Conservation (phyloP, 2,888 invertebrate species). For the Rhorus exstirpatorius region DNA sequence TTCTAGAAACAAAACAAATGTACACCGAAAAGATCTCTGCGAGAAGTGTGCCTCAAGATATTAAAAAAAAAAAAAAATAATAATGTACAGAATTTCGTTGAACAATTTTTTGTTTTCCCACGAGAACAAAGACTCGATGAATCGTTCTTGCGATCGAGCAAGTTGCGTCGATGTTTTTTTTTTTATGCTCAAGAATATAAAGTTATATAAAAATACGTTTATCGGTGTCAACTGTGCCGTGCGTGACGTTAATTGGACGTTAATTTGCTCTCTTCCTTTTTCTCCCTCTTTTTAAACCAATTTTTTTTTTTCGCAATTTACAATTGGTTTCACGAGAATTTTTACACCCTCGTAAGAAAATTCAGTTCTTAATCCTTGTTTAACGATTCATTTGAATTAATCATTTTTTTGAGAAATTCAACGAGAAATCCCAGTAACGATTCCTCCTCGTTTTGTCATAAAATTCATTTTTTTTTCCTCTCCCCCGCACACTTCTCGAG, state of each 20-base stretch:
- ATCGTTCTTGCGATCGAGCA: conserved; percentile 18
- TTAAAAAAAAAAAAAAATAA: neutral
- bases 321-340: conserved; percentile 44
- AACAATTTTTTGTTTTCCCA: neutral
- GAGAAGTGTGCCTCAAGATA: conserved; percentile 21
- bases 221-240: conserved; percentile 13
- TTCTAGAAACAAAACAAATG: conserved; percentile 29
- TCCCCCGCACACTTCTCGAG: conserved; percentile 33
- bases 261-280: conserved; percentile 12
- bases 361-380: conserved; percentile 36
- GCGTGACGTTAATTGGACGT: conserved; percentile 7
- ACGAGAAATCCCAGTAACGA: neutral
- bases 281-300: neutral
- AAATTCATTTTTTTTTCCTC: neutral
- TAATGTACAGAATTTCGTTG: neutral
- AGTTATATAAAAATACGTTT: conserved; percentile 25
- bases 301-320: neutral
- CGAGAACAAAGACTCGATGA: conserved; percentile 4
- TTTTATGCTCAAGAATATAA: conserved; percentile 27
- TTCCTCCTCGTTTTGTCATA: neutral
- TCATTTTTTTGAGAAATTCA: too few species aligned
- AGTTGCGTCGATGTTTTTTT: conserved; percentile 35
- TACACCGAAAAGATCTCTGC: conserved; percentile 22
- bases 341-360: conserved; percentile 7
- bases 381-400: neutral